phyloP scores from a whole-genome alignment of 2,113 vertebrate genomes.

The Natator depressus region DNA sequence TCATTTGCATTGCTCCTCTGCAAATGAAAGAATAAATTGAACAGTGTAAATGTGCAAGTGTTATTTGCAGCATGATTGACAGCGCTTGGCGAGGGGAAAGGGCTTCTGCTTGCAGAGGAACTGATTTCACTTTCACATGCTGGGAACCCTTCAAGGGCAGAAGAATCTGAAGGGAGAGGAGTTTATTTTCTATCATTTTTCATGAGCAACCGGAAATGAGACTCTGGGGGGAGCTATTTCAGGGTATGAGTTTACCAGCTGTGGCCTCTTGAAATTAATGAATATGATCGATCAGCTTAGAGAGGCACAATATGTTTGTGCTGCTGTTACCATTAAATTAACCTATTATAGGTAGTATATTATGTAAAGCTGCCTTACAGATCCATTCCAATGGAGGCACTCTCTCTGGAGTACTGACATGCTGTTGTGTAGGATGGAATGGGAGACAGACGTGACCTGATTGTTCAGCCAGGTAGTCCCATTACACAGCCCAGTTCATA shows the following conservation, averaged over 20 bases:
- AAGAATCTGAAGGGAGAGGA: not conserved
- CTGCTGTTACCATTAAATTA: not conserved
- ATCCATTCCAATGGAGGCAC: not conserved
- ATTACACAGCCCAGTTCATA: not conserved
- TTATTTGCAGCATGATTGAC: not conserved
- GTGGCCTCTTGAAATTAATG: not conserved
- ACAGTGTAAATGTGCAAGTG: rapidly evolving
- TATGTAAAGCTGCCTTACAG: rapidly evolving
- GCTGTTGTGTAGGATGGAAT: not conserved
- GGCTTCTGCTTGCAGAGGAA: not conserved
- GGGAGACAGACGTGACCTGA: not conserved
- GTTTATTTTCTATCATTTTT: not conserved
- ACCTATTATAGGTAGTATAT: rapidly evolving
- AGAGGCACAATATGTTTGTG: not conserved
- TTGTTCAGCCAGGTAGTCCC: not conserved
- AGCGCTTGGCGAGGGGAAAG: not conserved
- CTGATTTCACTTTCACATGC: not conserved
- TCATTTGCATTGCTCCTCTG: not conserved
- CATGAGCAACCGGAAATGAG: not conserved
- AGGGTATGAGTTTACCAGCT: not conserved
- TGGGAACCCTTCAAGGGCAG: not conserved
- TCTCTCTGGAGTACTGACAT: not conserved
- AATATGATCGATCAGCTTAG: not conserved
- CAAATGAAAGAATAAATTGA: not conserved
- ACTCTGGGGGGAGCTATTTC: not conserved